Evolutionary conservation across 2,888 invertebrate genomes (phyloP), one percentile per base, ranked within the genome.

Genomic region (Scaptomyza cyrtandrae): DNA sequence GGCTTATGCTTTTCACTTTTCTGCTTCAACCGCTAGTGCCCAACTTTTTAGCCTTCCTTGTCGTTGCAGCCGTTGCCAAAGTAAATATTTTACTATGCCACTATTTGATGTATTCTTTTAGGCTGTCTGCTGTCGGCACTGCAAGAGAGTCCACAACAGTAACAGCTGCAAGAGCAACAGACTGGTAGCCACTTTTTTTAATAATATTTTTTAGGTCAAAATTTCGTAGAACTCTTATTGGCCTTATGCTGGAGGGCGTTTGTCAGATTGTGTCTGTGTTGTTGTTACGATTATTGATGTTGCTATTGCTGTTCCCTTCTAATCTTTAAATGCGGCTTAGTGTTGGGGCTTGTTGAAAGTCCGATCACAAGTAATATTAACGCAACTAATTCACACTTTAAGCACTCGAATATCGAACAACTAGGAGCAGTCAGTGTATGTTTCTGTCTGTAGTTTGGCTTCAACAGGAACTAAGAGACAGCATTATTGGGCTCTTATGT

Each of bases 221-320:
- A 88, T 88, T 88, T 89, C 88, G 87, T 75, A 86, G 74, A 89
- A 78, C 80, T 86, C 81, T 78, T 80, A 89, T 88, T 86, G 80
- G 78, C 86, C 88, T 65, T 64, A 72, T 65, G 71, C 70, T 54
- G 50, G 60, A 35, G 70, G 41, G 57, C 63, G 63, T 68, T 58
- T 16, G 16, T 16, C 41, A 41, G 39, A 6, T 14, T 19, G 33
- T 33, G 19, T 19, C 33, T 63, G 58, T 68, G 43, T 53, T 44
- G 43, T 53, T 46, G 44, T 52, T 24, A 16, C 27, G 9, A 50
- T 49, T 48, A 39, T 65, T 48, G 50, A 29, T 71, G 68, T 33
- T 33, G 33, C 10, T 3, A 33, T 48, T 57, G 48, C 37, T 52
- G 27, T 16, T 14, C 5, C 29, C 35, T 37, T 16, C 3, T 61